phyloP scores from a whole-genome alignment of 1,140 invertebrate species.

The Megalopta genalis region DNA sequence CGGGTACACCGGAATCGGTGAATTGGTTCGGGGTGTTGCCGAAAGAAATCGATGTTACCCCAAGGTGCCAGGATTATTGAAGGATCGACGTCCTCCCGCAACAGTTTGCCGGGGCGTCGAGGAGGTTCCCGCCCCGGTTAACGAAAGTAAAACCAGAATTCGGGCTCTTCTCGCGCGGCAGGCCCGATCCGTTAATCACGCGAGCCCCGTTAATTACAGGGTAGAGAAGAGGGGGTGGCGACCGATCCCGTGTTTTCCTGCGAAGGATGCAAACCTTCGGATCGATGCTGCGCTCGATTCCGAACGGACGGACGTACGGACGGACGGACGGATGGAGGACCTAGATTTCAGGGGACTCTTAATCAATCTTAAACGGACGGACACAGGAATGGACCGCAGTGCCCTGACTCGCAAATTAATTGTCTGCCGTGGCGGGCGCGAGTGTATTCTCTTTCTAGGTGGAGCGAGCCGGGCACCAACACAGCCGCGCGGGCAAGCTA shows the following conservation, averaged over 20 bases:
- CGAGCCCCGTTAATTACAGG: slow-evolving; percentile 34
- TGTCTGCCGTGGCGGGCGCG: slow-evolving; percentile 42
- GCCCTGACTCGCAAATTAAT: slow-evolving; percentile 66
- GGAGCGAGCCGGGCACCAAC: not conserved
- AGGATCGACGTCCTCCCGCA: too few relatives aligned
- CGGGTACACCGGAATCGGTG: too few relatives aligned
- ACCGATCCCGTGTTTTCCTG: slow-evolving; percentile 5
- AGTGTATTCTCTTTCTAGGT: slow-evolving; percentile 15
- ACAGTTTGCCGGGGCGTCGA: too few relatives aligned
- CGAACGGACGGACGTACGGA: not conserved
- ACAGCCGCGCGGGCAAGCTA: not conserved
- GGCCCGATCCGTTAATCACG: slow-evolving; percentile 29
- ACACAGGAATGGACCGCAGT: slow-evolving; percentile 45
- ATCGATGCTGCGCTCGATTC: slow-evolving; percentile 16
- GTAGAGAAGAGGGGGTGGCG: not conserved
- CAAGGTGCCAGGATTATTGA: too few relatives aligned
- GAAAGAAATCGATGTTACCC: too few relatives aligned
- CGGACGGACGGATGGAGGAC: not conserved
- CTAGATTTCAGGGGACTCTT: slow-evolving; percentile 52
- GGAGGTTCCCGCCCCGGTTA: not conserved
- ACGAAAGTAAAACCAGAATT: not conserved
- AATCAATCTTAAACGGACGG: slow-evolving; percentile 67
- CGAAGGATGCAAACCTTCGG: slow-evolving; percentile 16
- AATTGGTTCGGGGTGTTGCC: too few relatives aligned
- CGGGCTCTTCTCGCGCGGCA: not conserved